Evolutionary conservation across 1,140 invertebrate genomes (phyloP), one percentile per base, ranked within the genome.

Genomic region (Temnothorax longispinosus): DNA sequence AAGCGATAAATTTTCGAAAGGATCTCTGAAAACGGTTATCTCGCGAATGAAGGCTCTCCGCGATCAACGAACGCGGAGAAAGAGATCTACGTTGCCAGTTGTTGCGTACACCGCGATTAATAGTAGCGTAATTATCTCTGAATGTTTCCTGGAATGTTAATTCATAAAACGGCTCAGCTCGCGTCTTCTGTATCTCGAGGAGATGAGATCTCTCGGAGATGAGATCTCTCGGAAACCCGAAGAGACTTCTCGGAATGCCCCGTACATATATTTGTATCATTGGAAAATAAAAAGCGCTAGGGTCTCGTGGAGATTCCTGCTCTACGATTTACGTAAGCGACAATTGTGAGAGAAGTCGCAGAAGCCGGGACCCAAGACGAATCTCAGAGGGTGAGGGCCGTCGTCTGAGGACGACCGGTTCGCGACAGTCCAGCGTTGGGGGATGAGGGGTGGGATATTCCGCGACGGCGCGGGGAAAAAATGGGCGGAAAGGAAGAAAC

Each of bases 401-500:
- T 74, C 56, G 65, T 67, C 52, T 41, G 27, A 8, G 50, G 50
- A 50, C 10, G 41, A 35, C 58, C 21, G 38, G 52, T 41, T 6
- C 44, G 27, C 7, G 27, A 27, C 27, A 27, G 27, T 1, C 27
- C 27, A 27, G 27, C 27, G 27, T 27, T 27, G 27, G 0, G 27
- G 27, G 27, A 27, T 27, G 27, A 27, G 18, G 69, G 35, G 56
- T 64, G 54, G 32, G 64, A 52, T 50, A 32, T 47, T 27, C 27
- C 11, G 65, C 50, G 67, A 85, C 38, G 11, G 2, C 27, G 41
- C 38, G 69, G 47, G 54, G 77, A 67, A 84, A 85, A 65, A 44
- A 47, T 47, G 41, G 41, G 58, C 56, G 64, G 60, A 74, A 52
- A 52, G 65, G 60, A 60, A 85, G 56, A 69, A 67, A 58, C 81